Evolutionary conservation across 2,888 invertebrate species (phyloP), one percentile per base, ranked within the genome.

Genomic region (Plebejus argus): DNA sequence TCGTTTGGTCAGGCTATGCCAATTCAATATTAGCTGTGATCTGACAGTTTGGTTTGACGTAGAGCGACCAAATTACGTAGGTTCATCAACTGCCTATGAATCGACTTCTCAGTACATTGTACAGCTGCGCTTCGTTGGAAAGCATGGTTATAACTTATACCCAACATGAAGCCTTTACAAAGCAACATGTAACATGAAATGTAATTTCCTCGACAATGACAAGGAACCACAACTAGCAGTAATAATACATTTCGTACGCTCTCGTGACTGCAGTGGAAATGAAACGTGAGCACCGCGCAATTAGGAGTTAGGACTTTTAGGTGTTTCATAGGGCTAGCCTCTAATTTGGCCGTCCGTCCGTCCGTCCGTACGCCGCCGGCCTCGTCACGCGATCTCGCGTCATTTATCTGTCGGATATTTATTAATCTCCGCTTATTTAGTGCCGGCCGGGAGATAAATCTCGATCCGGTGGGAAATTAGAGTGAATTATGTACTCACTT

Each of bases 401-500:
- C 78, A 70, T 76, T 78, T 79, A 78, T 78, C 76, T 78, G 78
- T 78, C 77, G 71, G 78, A 80, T 79, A 78, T 79, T 80, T 80
- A 80, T 79, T 80, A 80, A 80, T 79, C 78, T 78, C 79, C 70
- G 78, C 77, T 78, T 80, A 80, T 79, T 78, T 79, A 78, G 71
- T 72, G 75, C 78, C 75, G 58, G 70, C 77, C 53, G 72, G 58
- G 78, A 71, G 71, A 78, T 79, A 78, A 80, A 80, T 79, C 79
- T 77, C 78, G 71, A 72, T 77, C 81, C 81, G 78, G 76, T 77
- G 79, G 79, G 79, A 82, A 82, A 80, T 80, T 80, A 79, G 70
- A 78, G 78, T 80, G 80, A 82, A 82, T 81, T 80, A 82, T 80
- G 79, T 80, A 80, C 78, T 80, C 78, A 79, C 75, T 81, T 79